A percentile compares a stretch with the other conserved stretches of the same genome.
Evolutionary conservation across 2,113 vertebrate genomes (phyloP).

Genomic region (Calyptommatus sinebrachiatus): DNA sequence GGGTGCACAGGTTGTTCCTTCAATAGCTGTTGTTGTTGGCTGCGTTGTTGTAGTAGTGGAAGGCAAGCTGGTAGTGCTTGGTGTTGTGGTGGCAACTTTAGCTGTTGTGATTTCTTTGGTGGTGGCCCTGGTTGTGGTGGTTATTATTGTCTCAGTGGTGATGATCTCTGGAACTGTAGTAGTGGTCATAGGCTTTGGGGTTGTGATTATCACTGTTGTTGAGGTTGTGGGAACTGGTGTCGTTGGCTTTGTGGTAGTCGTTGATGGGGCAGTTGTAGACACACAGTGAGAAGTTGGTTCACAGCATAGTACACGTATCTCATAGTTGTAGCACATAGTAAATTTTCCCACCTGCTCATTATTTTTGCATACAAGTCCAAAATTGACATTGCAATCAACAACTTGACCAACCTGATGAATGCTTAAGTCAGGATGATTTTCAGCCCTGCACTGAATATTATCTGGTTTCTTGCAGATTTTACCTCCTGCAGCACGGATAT

Average conservation of each 20-base stretch:
- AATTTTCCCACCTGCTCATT: slow-evolving; percentile 43
- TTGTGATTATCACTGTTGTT: neutral
- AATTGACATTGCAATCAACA: slow-evolving; percentile 19
- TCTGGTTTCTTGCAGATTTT: slow-evolving; percentile 42
- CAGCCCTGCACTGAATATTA: slow-evolving; percentile 59
- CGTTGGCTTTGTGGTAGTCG: neutral
- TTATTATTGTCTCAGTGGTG: neutral
- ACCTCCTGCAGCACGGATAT: slow-evolving; percentile 53
- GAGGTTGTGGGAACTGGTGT: neutral
- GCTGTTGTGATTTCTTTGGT: rapidly evolving
- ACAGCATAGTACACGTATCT: slow-evolving; percentile 54
- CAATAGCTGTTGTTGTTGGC: rapidly evolving
- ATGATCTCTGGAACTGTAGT: neutral
- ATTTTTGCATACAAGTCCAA: slow-evolving; percentile 67
- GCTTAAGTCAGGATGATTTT: slow-evolving; percentile 35
- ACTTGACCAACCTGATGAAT: slow-evolving; percentile 1
- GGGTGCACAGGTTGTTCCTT: neutral
- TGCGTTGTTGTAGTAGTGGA: neutral
- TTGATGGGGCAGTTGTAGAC: rapidly evolving
- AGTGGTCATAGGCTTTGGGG: neutral
- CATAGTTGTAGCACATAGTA: slow-evolving; percentile 59
- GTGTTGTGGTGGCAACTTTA: neutral
- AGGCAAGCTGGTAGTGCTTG: neutral
- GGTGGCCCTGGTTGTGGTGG: neutral
- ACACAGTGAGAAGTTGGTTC: neutral